Conservation (phyloP, 2,888 invertebrate genomes). For the Gastracanthus pulcherrimus region DNA sequence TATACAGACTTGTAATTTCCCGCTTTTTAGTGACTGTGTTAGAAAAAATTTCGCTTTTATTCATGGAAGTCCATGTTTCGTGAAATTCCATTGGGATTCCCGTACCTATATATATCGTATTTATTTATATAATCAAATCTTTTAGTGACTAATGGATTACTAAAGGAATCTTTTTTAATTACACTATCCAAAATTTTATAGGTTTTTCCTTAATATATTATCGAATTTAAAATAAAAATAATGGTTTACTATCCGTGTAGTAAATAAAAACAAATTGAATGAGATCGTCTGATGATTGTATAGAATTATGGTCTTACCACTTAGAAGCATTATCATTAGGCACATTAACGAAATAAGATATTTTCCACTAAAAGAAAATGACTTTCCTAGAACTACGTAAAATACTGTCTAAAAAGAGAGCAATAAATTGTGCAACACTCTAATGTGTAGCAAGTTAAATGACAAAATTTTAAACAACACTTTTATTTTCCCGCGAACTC, state of each 20-base stretch:
- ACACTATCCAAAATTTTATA: neutral
- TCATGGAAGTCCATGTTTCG: neutral
- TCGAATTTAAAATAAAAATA: no score
- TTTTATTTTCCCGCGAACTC: neutral
- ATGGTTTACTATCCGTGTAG: no score
- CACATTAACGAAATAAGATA: no score
- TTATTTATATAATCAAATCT: neutral
- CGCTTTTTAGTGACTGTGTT: neutral
- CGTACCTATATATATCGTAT: neutral
- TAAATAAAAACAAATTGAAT: no score
- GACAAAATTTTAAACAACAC: neutral
- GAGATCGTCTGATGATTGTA: no score
- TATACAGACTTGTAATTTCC: no score
- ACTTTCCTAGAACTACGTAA: no score
- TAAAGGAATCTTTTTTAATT: neutral
- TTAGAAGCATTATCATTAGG: no score
- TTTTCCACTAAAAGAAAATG: no score
- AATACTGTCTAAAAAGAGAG: no score
- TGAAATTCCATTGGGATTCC: neutral
- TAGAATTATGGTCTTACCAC: no score
- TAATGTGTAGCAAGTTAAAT: neutral
- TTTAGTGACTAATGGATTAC: neutral
- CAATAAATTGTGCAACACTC: no score
- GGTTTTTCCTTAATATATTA: neutral
- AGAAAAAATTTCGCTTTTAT: neutral